Conservation (phyloP, 1,140 invertebrate genomes). For the Lysiphlebus fabarum region DNA sequence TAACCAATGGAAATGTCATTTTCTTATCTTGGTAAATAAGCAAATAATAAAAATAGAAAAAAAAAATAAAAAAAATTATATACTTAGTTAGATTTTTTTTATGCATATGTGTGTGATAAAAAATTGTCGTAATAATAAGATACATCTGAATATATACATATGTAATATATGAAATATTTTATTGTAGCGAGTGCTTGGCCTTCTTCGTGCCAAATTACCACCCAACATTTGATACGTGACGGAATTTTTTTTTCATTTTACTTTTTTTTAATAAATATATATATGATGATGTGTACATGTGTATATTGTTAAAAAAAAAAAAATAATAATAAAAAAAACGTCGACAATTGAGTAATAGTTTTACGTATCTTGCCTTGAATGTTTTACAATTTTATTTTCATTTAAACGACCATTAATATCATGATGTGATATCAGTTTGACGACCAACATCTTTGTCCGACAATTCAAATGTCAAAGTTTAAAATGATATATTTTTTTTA, state of each 20-base stretch:
- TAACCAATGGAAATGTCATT: background rate
- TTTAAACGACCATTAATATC: no score
- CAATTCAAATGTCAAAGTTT: no score
- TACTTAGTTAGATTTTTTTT: no score
- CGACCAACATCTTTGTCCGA: no score
- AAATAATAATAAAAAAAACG: no score
- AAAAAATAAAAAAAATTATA: no score
- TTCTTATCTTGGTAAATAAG: conserved; percentile 3
- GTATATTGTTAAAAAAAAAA: no score
- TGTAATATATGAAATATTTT: background rate
- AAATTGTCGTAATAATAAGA: no score
- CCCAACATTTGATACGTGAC: conserved; percentile 25
- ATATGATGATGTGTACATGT: conserved; percentile 2
- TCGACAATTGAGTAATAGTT: conserved; percentile 25
- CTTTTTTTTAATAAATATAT: no score
- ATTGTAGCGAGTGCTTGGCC: conserved; percentile 4
- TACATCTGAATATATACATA: no score
- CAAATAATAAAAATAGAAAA: background rate
- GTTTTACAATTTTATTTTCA: background rate
- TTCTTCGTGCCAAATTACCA: conserved; percentile 22
- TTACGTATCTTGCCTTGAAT: conserved; percentile 8
- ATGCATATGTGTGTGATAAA: no score
- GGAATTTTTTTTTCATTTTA: background rate
- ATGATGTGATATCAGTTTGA: background rate
- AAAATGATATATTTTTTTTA: no score